Evolutionary conservation across 1,140 invertebrate species (phyloP).

Genomic region (Oppia nitens): DNA sequence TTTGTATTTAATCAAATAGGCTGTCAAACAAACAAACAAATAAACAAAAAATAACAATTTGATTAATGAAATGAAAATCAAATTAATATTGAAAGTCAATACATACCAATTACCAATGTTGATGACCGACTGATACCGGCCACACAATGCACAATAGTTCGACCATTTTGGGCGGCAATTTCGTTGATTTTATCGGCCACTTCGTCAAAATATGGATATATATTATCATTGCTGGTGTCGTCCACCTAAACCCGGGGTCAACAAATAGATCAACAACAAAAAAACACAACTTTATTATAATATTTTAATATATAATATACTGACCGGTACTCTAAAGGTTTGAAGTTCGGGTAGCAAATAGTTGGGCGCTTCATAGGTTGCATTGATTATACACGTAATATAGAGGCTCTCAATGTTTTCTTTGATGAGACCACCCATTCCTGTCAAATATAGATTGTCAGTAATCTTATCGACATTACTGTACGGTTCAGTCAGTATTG

Average conservation of each 20-base stretch:
- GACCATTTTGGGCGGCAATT: neutral
- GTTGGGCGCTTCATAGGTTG: constrained; percentile 8
- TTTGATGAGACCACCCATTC: constrained; percentile 5
- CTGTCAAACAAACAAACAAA: constrained; percentile 30
- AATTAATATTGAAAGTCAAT: neutral
- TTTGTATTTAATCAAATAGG: constrained; percentile 69
- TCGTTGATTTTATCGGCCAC: neutral
- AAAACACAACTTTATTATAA: too few species aligned
- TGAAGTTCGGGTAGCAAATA: too few species aligned
- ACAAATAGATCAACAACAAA: too few species aligned
- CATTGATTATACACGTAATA: constrained; percentile 5
- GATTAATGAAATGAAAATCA: too few species aligned
- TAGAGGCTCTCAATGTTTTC: constrained; percentile 5
- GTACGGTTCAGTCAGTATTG: constrained; percentile 3
- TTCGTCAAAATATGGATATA: constrained; percentile 6
- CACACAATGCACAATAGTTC: constrained; percentile 58
- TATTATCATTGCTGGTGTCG: constrained; percentile 5
- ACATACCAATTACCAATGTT: constrained; percentile 43
- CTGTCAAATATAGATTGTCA: constrained; percentile 10
- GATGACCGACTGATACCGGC: constrained; percentile 74
- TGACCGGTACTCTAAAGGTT: too few species aligned
- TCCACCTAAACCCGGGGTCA: too few species aligned
- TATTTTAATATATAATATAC: too few species aligned
- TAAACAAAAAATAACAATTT: neutral
- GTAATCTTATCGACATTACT: constrained; percentile 7